Percentiles rank a stretch among this genome's conserved stretches.
Conservation (phyloP, 1,140 invertebrate genomes). For the Homalodisca vitripennis region DNA sequence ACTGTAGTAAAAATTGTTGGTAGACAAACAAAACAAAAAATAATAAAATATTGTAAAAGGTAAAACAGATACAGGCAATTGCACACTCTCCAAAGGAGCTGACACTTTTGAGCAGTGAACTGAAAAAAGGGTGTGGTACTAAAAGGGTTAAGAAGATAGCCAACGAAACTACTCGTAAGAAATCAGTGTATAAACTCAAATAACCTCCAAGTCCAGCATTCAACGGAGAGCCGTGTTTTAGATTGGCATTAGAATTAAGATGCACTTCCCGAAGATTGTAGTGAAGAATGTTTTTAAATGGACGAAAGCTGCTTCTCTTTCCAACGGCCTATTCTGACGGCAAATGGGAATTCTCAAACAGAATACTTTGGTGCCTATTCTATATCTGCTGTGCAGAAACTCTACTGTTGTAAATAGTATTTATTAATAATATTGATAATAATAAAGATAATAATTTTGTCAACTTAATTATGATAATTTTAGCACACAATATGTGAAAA, state of each 20-base stretch:
- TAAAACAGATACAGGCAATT: too few species aligned
- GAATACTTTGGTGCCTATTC: constrained; percentile 29
- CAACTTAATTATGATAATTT: constrained; percentile 22
- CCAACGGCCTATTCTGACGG: not conserved
- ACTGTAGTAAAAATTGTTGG: too few species aligned
- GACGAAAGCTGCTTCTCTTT: not conserved
- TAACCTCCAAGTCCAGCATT: too few species aligned
- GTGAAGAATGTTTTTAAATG: not conserved
- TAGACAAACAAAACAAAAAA: too few species aligned
- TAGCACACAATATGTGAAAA: constrained; percentile 1
- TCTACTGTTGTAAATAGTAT: constrained; percentile 21
- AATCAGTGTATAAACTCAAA: too few species aligned
- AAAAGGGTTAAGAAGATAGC: too few species aligned
- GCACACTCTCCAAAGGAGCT: too few species aligned
- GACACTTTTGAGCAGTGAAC: too few species aligned
- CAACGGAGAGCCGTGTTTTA: not conserved
- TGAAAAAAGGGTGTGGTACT: too few species aligned
- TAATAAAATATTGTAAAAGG: too few species aligned
- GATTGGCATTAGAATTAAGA: constrained; percentile 12
- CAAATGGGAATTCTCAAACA: constrained; percentile 7
- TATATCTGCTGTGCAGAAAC: constrained; percentile 29
- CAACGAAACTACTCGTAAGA: too few species aligned
- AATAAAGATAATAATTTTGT: constrained; percentile 31
- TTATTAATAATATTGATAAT: constrained; percentile 27
- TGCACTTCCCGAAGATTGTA: not conserved